Evolutionary conservation across 2,113 vertebrate genomes (phyloP).

Genomic region (Plestiodon gilberti): DNA sequence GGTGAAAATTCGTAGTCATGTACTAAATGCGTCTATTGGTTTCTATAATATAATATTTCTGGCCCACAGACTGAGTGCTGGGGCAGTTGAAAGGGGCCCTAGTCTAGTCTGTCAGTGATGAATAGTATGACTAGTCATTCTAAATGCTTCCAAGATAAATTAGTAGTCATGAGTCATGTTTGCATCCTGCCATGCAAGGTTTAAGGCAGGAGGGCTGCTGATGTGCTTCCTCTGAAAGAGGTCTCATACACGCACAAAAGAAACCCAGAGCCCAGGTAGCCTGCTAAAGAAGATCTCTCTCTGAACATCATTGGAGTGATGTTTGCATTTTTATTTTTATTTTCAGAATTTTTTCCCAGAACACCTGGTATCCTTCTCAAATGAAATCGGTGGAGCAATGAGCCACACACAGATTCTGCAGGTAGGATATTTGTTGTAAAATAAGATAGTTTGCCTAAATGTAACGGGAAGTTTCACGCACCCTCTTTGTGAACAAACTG

Average conservation of each 20-base stretch:
- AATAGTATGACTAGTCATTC: neutral
- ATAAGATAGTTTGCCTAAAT: neutral
- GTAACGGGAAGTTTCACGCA: neutral
- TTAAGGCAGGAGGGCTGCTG: neutral
- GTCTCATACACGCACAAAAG: neutral
- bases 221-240: neutral
- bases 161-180: too few relatives aligned
- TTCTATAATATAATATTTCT: too few relatives aligned
- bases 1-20: neutral
- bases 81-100: too few relatives aligned
- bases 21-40: neutral
- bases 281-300: neutral
- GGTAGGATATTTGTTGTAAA: constrained; percentile 76
- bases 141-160: neutral
- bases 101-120: neutral
- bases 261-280: neutral
- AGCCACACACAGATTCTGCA: constrained; percentile 89
- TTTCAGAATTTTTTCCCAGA: constrained; percentile 95
- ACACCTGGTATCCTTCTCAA: constrained; percentile 92
- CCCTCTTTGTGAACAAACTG: neutral
- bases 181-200: neutral
- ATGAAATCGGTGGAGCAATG: constrained; percentile 84
- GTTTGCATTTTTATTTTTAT: constrained; percentile 40
- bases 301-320: neutral
- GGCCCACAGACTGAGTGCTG: too few relatives aligned